These are phyloP conservation scores for Trileptium ribeirensis DNA, from an alignment of 2,888 invertebrate species.

Conservation along the genomic window DNA sequence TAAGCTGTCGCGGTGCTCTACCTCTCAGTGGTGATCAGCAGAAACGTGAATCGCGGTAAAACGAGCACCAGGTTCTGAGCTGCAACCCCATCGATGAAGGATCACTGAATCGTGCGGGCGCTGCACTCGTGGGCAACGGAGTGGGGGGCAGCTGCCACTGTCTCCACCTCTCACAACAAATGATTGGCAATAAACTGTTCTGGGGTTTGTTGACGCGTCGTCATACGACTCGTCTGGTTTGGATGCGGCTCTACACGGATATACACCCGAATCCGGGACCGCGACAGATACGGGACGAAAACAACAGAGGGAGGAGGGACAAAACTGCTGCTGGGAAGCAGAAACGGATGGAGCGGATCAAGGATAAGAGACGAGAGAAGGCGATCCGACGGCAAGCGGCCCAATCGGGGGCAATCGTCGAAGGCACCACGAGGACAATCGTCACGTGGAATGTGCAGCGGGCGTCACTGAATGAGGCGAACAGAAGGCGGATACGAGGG, in stretches of 20 bases:
- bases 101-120: neutral
- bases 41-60: neutral
- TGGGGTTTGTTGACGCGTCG: neutral
- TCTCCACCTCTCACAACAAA: neutral
- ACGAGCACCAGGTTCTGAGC: neutral
- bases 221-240: neutral
- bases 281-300: neutral
- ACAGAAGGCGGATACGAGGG: neutral
- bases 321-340: neutral
- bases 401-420: neutral
- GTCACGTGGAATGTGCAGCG: neutral
- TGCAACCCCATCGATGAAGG: neutral
- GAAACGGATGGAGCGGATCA: neutral
- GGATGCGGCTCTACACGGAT: neutral
- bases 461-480: neutral
- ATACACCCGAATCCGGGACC: slow-evolving; percentile 8
- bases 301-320: neutral
- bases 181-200: neutral
- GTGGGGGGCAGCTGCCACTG: neutral
- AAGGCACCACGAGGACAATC: neutral
- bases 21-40: neutral
- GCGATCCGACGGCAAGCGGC: neutral
- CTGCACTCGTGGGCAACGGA: neutral
- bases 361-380: neutral
- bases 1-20: neutral